These are phyloP conservation scores for Clarias batrachus DNA, from an alignment of 2,113 vertebrate genomes.

Conservation along the genomic window DNA sequence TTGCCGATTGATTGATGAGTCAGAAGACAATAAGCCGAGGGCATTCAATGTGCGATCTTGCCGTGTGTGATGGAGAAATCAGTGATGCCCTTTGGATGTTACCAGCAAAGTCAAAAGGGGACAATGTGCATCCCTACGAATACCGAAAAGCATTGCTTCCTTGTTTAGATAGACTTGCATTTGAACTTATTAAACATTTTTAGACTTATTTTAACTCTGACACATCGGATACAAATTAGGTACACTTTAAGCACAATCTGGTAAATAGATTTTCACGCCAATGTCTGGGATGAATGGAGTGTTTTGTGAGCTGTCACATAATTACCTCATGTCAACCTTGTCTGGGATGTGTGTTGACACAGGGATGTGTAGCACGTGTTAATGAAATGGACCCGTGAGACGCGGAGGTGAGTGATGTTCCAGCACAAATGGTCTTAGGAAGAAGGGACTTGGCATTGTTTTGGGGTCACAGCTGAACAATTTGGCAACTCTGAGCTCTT, in stretches of 20 bases:
- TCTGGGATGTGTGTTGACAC: slow-evolving; percentile 20
- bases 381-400: slow-evolving; percentile 37
- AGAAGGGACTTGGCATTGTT: slow-evolving; percentile 37
- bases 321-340: slow-evolving; percentile 23
- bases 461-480: slow-evolving; percentile 33
- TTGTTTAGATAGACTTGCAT: not conserved
- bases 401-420: slow-evolving; percentile 36
- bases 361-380: slow-evolving; percentile 28
- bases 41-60: not conserved
- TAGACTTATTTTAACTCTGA: not conserved
- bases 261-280: not conserved
- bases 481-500: slow-evolving; percentile 25
- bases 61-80: not conserved
- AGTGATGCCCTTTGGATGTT: slow-evolving; percentile 20
- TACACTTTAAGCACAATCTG: not conserved
- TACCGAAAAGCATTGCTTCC: not conserved
- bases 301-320: slow-evolving; percentile 1
- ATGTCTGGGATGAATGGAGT: slow-evolving; percentile 26
- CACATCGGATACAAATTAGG: not conserved
- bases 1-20: slow-evolving; percentile 33
- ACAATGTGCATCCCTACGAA: slow-evolving; percentile 21
- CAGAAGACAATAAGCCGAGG: slow-evolving; percentile 4
- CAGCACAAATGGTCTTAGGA: slow-evolving; percentile 36
- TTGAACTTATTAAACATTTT: not conserved
- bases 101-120: slow-evolving; percentile 1